A percentile compares a stretch with the other conserved stretches of the same genome.
These are phyloP conservation scores for Hemithea aestivaria DNA, from an alignment of 2,888 invertebrate genomes.

Conservation along the genomic window DNA sequence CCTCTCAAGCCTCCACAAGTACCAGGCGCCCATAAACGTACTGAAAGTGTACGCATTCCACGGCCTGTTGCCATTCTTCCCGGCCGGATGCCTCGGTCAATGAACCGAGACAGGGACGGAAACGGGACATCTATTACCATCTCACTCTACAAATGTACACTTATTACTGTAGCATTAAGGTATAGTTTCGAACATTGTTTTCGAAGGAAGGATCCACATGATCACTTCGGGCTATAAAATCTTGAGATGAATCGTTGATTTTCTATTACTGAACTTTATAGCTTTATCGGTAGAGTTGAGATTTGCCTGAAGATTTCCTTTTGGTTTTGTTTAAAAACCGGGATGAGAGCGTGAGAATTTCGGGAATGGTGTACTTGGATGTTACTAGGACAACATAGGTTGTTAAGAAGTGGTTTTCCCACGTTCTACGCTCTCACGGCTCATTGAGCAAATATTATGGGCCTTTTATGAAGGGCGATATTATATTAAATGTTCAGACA, in stretches of 20 bases:
- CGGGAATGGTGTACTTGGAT: conserved; percentile 74
- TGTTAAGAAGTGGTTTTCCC: conserved; percentile 48
- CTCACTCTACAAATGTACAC: conserved; percentile 31
- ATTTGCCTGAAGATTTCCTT: conserved; percentile 27
- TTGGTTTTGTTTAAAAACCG: conserved; percentile 60
- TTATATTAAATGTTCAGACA: not conserved
- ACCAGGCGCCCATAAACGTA: conserved; percentile 52
- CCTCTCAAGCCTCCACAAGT: conserved; percentile 60
- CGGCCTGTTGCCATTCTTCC: conserved; percentile 44
- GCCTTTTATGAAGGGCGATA: conserved; percentile 2
- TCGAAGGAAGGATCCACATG: conserved; percentile 40
- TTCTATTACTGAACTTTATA: conserved; percentile 27
- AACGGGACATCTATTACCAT: conserved; percentile 54
- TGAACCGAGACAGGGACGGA: conserved; percentile 58
- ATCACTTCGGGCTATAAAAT: conserved; percentile 41
- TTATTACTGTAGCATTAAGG: conserved; percentile 19
- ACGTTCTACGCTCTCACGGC: conserved; percentile 49
- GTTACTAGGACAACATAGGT: conserved; percentile 59
- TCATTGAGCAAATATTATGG: conserved; percentile 15
- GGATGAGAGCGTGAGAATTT: conserved; percentile 75
- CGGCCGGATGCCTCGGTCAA: conserved; percentile 54
- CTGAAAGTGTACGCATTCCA: conserved; percentile 52
- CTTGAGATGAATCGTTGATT: conserved; percentile 1
- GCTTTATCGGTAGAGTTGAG: conserved; percentile 14
- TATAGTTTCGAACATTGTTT: conserved; percentile 14